Evolutionary conservation across 2,113 vertebrate genomes (phyloP).

Genomic region (Penelope pileata): DNA sequence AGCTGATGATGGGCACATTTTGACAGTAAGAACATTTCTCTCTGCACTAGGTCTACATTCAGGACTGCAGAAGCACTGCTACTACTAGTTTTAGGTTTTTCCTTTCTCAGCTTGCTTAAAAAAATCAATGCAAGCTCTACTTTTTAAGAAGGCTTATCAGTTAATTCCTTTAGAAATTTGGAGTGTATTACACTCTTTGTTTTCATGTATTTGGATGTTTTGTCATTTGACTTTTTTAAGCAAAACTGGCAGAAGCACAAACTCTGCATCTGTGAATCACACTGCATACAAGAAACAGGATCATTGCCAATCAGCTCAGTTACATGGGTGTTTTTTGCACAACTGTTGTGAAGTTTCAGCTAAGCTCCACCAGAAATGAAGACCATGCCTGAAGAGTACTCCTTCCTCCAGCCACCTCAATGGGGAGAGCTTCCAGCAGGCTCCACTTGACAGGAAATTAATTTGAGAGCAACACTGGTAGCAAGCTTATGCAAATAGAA

Average conservation of each 20-base stretch:
- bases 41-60: neutral
- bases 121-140: neutral
- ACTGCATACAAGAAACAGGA: neutral
- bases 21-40: neutral
- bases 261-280: neutral
- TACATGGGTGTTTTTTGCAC: neutral
- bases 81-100: neutral
- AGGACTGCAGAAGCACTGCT: neutral
- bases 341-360: neutral
- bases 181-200: neutral
- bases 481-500: neutral
- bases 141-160: neutral
- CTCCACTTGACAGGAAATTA: neutral
- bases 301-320: rapidly evolving
- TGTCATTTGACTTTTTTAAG: neutral
- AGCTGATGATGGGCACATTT: neutral
- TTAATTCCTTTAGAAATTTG: neutral
- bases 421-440: neutral
- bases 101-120: neutral
- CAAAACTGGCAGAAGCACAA: neutral
- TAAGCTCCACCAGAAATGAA: neutral
- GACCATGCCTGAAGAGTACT: neutral
- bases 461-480: neutral
- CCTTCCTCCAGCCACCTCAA: neutral
- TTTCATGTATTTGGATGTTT: neutral